Percentiles rank a stretch among this genome's conserved stretches.
Conservation (phyloP, 2,888 invertebrate species). For the Stegana nigrithorax region DNA sequence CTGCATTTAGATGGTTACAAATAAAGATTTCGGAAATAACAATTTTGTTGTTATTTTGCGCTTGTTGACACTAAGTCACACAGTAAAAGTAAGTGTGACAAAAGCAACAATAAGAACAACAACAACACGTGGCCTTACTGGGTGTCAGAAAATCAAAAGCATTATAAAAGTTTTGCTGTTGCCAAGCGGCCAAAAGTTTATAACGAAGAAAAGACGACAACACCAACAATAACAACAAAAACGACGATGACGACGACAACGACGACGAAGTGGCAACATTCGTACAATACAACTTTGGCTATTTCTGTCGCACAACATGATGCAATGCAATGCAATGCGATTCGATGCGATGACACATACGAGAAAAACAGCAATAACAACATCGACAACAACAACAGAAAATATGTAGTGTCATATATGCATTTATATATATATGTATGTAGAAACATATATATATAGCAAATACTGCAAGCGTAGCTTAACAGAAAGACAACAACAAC, state of each 20-base stretch:
- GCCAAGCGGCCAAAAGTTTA: conserved; percentile 47
- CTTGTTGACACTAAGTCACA: conserved; percentile 58
- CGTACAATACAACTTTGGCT: conserved; percentile 35
- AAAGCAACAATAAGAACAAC: conserved; percentile 23
- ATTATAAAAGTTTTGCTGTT: conserved; percentile 59
- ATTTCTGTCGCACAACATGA: conserved; percentile 45
- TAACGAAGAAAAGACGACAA: too few relatives aligned
- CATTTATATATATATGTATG: conserved; percentile 33
- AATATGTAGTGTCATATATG: conserved; percentile 32
- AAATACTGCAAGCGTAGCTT: conserved; percentile 20
- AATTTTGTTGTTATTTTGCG: conserved; percentile 32
- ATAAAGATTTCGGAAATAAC: conserved; percentile 9
- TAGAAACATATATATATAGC: not conserved
- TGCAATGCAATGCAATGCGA: too few relatives aligned
- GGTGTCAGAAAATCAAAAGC: conserved; percentile 62
- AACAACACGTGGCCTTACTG: conserved; percentile 36
- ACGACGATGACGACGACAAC: too few relatives aligned
- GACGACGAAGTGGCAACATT: conserved; percentile 22
- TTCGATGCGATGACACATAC: conserved; percentile 23
- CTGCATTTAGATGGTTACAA: too few relatives aligned
- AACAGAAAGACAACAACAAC: not conserved
- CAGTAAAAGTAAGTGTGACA: conserved; percentile 24
- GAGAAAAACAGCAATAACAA: conserved; percentile 12
- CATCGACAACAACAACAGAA: not conserved
- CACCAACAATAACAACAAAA: too few relatives aligned